A percentile compares a stretch with the other conserved stretches of the same genome.
phyloP scores from a whole-genome alignment of 37 sponge, comb jelly and placozoan species.

The Theonella swinhoei region DNA sequence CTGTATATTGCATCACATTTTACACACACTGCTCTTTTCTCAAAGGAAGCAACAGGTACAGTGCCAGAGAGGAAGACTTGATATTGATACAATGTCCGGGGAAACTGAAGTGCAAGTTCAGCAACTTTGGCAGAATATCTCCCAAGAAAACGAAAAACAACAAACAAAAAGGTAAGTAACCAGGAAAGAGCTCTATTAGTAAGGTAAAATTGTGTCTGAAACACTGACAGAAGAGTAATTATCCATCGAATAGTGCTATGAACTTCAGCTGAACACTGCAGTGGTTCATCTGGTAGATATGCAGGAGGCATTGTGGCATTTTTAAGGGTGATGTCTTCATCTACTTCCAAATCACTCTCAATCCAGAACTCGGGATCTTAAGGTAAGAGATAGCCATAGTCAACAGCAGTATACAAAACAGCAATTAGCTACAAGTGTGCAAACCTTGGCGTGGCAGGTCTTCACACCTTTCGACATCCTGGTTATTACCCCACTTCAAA shows the following conservation, averaged over 20 bases:
- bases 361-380: not conserved
- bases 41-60: not conserved
- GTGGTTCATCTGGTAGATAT: not conserved
- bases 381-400: not conserved
- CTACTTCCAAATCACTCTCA: not conserved
- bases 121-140: not conserved
- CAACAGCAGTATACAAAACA: too few relatives aligned
- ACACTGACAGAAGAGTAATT: not conserved
- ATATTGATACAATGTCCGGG: not conserved
- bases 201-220: not conserved
- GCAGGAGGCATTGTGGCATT: not conserved
- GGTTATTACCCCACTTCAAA: not conserved
- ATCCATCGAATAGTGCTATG: not conserved
- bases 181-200: not conserved
- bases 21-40: not conserved
- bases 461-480: not conserved
- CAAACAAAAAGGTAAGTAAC: not conserved
- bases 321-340: not conserved
- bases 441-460: not conserved
- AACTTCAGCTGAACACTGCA: not conserved
- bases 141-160: not conserved
- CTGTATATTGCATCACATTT: not conserved
- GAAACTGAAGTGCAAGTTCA: not conserved
- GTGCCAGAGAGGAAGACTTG: not conserved
- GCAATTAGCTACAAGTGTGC: too few relatives aligned